Percentiles rank a stretch among this genome's conserved stretches.
These are phyloP conservation scores for Exocentrus adspersus DNA, from an alignment of 2,888 invertebrate species.

Conservation along the genomic window DNA sequence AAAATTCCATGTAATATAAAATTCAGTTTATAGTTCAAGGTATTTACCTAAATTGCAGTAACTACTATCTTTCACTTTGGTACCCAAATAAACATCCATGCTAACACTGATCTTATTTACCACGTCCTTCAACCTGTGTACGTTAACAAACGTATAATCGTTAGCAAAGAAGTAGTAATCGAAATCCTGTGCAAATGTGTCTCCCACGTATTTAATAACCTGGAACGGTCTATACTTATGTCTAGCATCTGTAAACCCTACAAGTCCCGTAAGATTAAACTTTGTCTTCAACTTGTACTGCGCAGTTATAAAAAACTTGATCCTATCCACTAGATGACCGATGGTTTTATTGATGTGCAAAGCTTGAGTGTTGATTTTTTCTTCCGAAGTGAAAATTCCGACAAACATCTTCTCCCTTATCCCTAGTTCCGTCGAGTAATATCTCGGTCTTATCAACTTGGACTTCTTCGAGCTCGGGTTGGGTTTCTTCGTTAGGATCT, in stretches of 20 bases:
- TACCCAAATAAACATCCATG: slow-evolving; percentile 86
- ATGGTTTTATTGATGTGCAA: slow-evolving; percentile 89
- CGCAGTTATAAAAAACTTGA: slow-evolving; percentile 68
- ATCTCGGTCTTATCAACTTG: slow-evolving; percentile 84
- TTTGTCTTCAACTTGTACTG: slow-evolving; percentile 59
- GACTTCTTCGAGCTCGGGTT: slow-evolving; percentile 46
- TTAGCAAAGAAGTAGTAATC: slow-evolving; percentile 92
- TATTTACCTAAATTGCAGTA: slow-evolving; percentile 75
- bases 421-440: slow-evolving; percentile 94
- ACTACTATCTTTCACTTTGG: slow-evolving; percentile 69
- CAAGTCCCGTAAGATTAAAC: slow-evolving; percentile 67
- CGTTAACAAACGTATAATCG: slow-evolving; percentile 87
- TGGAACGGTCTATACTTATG: slow-evolving; percentile 85
- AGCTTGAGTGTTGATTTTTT: slow-evolving; percentile 77
- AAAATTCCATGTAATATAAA: background rate
- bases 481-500: slow-evolving; percentile 45
- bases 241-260: slow-evolving; percentile 86
- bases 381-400: slow-evolving; percentile 83
- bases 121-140: slow-evolving; percentile 76
- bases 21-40: background rate
- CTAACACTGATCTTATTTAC: slow-evolving; percentile 84
- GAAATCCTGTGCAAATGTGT: slow-evolving; percentile 88
- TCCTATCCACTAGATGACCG: slow-evolving; percentile 84
- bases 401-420: slow-evolving; percentile 90
- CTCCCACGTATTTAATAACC: slow-evolving; percentile 87